Conservation (phyloP, 2,113 vertebrate species). For the Lepidothrix coronata region DNA sequence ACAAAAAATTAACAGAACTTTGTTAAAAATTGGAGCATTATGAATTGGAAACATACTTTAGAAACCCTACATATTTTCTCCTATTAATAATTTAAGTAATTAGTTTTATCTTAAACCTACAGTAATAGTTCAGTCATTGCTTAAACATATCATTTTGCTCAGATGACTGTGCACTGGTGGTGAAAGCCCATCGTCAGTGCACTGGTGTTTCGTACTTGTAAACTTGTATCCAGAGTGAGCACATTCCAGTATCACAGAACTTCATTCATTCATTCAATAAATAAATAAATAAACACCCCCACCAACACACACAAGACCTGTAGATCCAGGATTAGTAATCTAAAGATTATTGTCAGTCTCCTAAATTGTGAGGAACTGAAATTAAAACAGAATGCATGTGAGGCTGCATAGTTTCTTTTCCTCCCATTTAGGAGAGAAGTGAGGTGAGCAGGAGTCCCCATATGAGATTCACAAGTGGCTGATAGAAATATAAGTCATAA, state of each 20-base stretch:
- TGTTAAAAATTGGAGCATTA: not conserved
- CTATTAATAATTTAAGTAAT: not conserved
- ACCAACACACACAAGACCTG: not conserved
- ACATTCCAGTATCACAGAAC: not conserved
- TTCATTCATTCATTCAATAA: not conserved
- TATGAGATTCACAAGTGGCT: not conserved
- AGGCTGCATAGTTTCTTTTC: not conserved
- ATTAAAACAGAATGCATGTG: not conserved
- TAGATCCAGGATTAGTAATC: not conserved
- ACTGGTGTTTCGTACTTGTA: not conserved
- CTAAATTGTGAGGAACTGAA: not conserved
- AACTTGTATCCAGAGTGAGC: not conserved
- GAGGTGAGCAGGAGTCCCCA: not conserved
- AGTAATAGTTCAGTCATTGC: not conserved
- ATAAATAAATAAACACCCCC: not conserved
- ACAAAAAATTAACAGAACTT: not conserved
- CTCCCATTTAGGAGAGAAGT: not conserved
- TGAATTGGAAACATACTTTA: not conserved
- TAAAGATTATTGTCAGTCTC: not conserved
- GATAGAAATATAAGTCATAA: not conserved
- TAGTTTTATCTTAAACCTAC: not conserved
- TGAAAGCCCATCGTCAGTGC: not conserved
- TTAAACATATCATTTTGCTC: not conserved
- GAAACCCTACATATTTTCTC: not conserved
- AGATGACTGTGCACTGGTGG: not conserved